Evolutionary conservation across 2,888 invertebrate species (phyloP).

Genomic region (Kuschelorhynchus macadamiae): DNA sequence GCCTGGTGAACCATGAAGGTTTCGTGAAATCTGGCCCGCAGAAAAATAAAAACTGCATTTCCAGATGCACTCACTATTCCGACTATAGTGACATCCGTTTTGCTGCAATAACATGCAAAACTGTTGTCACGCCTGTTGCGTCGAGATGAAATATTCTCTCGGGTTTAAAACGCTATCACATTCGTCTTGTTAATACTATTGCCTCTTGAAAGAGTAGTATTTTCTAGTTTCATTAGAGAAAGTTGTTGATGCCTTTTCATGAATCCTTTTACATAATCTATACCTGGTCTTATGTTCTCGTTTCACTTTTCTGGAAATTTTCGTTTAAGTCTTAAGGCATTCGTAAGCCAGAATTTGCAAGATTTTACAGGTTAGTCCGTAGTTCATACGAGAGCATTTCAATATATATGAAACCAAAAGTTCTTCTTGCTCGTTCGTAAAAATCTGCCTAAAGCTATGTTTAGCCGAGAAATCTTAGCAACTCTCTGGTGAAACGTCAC

Average conservation of each 20-base stretch:
- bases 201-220: conserved; percentile 47
- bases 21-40: too few species aligned
- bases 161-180: conserved; percentile 11
- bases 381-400: conserved; percentile 27
- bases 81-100: conserved; percentile 6
- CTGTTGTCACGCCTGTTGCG: conserved; percentile 18
- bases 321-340: conserved; percentile 1
- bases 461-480: too few species aligned
- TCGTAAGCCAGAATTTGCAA: neutral
- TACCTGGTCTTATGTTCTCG: conserved; percentile 13
- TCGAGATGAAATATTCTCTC: conserved; percentile 26
- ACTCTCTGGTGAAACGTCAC: too few species aligned
- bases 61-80: conserved; percentile 4
- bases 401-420: conserved; percentile 16
- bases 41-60: neutral
- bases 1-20: neutral
- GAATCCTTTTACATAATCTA: conserved; percentile 18
- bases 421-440: conserved; percentile 3
- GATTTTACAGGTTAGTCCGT: conserved; percentile 24
- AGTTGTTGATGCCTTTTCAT: conserved; percentile 23
- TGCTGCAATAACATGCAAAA: neutral
- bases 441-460: neutral
- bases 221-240: conserved; percentile 28
- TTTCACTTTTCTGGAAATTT: conserved; percentile 5
- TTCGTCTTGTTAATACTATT: conserved; percentile 36